These are phyloP conservation scores for Periparus ater DNA, from an alignment of 2,797 vertebrate genomes.

Conservation along the genomic window DNA sequence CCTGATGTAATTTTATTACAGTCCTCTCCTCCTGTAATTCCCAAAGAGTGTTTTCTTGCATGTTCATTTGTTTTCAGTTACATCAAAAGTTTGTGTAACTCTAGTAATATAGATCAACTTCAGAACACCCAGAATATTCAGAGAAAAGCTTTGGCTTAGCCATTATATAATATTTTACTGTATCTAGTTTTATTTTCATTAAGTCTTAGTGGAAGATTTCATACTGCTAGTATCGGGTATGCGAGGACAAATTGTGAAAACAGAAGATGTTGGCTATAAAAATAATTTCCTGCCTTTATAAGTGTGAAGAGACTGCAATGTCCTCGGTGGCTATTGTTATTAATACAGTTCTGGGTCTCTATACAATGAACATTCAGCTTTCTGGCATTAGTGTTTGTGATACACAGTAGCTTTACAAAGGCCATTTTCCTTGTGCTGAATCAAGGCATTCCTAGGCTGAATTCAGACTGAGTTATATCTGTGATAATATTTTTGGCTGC, in stretches of 20 bases:
- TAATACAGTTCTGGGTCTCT: not conserved
- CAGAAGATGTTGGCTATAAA: constrained; percentile 18
- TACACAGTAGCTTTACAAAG: not conserved
- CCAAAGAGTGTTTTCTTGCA: not conserved
- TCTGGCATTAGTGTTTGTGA: not conserved
- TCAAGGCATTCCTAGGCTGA: not conserved
- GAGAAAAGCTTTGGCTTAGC: not conserved
- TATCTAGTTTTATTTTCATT: not conserved
- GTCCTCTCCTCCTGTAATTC: not conserved
- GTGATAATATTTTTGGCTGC: not conserved
- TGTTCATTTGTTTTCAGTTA: not conserved
- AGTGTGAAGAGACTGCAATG: not conserved
- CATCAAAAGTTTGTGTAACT: not conserved
- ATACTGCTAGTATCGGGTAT: not conserved
- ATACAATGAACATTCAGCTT: not conserved
- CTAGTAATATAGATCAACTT: not conserved
- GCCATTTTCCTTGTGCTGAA: not conserved
- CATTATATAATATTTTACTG: not conserved
- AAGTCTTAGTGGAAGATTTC: not conserved
- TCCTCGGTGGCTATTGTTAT: not conserved
- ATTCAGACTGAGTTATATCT: not conserved
- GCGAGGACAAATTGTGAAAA: not conserved
- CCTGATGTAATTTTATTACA: not conserved
- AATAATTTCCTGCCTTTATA: constrained; percentile 14
- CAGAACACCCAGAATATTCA: not conserved